phyloP scores from a whole-genome alignment of 2,797 vertebrate species.

The Acanthurus leucopareius region DNA sequence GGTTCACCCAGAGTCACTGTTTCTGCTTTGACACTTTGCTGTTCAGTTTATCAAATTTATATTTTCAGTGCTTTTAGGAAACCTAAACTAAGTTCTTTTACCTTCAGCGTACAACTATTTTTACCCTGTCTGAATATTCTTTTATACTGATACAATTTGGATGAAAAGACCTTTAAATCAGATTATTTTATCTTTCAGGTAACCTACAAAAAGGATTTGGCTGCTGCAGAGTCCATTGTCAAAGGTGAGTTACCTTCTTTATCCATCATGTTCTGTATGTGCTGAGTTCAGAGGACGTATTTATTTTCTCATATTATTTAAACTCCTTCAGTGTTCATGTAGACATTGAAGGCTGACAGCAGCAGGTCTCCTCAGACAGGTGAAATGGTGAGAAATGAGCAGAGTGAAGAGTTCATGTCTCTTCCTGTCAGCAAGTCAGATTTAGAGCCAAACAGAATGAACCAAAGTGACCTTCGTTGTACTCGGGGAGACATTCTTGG shows the following conservation, averaged over 20 bases:
- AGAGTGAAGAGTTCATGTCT: slow-evolving; percentile 27
- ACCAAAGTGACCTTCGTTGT: slow-evolving; percentile 27
- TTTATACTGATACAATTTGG: neutral
- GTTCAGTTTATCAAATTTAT: neutral
- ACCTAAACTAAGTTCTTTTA: neutral
- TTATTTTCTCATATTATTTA: neutral
- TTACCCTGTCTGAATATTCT: neutral
- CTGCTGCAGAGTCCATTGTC: slow-evolving; percentile 94
- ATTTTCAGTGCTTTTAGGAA: neutral
- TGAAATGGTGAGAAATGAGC: slow-evolving; percentile 32
- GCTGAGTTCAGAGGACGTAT: neutral
- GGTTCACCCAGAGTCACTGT: too few relatives aligned
- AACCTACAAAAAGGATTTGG: slow-evolving; percentile 95
- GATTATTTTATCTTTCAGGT: slow-evolving; percentile 87
- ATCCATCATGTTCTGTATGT: slow-evolving; percentile 1
- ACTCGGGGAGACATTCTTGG: slow-evolving; percentile 45
- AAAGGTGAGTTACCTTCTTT: slow-evolving; percentile 88
- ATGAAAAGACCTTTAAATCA: neutral
- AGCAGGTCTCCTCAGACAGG: slow-evolving; percentile 17
- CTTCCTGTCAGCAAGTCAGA: slow-evolving; percentile 30
- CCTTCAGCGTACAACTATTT: neutral
- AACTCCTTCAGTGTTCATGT: slow-evolving; percentile 8
- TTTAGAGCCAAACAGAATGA: slow-evolving; percentile 43
- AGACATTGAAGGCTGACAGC: slow-evolving; percentile 21
- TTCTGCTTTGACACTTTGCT: too few relatives aligned